These are phyloP conservation scores for Ailuropoda melanoleuca DNA, from an alignment of 2,113 vertebrate genomes.

Conservation along the genomic window DNA sequence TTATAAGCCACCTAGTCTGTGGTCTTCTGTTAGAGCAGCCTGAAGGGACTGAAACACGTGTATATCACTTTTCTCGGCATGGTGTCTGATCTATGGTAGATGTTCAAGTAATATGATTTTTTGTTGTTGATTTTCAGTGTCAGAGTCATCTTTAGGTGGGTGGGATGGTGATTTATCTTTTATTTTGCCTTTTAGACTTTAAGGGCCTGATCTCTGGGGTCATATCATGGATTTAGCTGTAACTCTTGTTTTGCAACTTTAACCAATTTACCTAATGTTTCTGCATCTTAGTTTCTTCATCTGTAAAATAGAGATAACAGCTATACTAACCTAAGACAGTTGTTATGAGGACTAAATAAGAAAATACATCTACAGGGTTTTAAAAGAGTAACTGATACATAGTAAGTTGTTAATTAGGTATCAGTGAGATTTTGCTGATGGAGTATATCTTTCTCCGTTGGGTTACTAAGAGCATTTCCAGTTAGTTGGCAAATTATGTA, in stretches of 20 bases:
- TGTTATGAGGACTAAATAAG: not conserved
- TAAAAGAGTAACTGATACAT: not conserved
- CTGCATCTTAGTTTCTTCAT: not conserved
- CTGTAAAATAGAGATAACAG: not conserved
- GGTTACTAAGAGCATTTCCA: not conserved
- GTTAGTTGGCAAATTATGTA: not conserved
- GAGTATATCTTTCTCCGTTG: not conserved
- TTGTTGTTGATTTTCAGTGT: not conserved
- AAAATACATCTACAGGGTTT: not conserved
- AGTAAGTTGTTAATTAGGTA: not conserved
- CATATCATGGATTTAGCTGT: not conserved
- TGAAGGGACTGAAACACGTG: not conserved
- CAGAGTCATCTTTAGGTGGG: not conserved
- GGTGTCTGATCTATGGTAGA: not conserved
- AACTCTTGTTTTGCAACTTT: conserved; percentile 17
- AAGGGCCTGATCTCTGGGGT: not conserved
- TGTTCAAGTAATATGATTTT: not conserved
- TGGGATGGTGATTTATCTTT: not conserved
- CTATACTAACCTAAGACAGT: not conserved
- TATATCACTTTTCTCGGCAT: not conserved
- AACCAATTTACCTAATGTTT: not conserved
- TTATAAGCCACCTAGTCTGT: not conserved
- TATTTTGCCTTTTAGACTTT: not conserved
- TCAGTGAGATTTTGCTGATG: not conserved
- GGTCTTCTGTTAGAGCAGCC: not conserved